Evolutionary conservation across 2,113 vertebrate species (phyloP).

Genomic region (Diadophis punctatus): DNA sequence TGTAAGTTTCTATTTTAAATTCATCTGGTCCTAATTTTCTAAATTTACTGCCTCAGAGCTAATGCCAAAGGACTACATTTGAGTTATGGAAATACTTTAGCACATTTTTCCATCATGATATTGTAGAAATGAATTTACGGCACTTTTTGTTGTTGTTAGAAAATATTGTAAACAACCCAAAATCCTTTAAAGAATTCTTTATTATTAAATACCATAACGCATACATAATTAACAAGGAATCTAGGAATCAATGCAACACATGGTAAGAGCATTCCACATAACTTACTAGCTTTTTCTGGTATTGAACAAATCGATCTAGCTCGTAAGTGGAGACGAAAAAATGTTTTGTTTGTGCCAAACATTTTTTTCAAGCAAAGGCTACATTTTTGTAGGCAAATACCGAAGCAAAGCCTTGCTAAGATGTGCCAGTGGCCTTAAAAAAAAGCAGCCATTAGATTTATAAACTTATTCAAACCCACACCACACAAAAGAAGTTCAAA

Average conservation of each 20-base stretch:
- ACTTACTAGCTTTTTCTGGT: conserved; percentile 41
- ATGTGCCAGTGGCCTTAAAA: conserved; percentile 50
- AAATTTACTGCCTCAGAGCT: conserved; percentile 71
- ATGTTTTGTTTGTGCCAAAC: conserved; percentile 62
- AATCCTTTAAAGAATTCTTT: conserved; percentile 54
- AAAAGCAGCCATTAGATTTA: background rate
- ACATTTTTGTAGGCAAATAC: conserved; percentile 49
- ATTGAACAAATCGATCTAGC: conserved; percentile 66
- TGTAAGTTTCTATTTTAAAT: conserved; percentile 79
- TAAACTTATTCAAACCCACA: conserved; percentile 36
- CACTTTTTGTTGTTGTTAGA: conserved; percentile 63
- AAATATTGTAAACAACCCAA: conserved; percentile 59
- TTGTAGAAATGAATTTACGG: conserved; percentile 68
- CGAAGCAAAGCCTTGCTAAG: conserved; percentile 55
- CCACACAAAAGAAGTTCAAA: background rate
- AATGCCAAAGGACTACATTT: conserved; percentile 71
- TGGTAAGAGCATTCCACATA: conserved; percentile 64
- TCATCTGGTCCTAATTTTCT: conserved; percentile 79
- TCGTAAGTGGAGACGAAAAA: conserved; percentile 72
- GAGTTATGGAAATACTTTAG: conserved; percentile 79
- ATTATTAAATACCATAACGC: conserved; percentile 60
- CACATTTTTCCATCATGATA: conserved; percentile 74
- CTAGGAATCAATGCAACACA: conserved; percentile 65
- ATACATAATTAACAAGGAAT: conserved; percentile 45
- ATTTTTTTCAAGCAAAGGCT: conserved; percentile 63